A percentile compares a stretch with the other conserved stretches of the same genome.
These are phyloP conservation scores for Ctenopoma multispine DNA, from an alignment of 2,797 vertebrate species.

Conservation along the genomic window DNA sequence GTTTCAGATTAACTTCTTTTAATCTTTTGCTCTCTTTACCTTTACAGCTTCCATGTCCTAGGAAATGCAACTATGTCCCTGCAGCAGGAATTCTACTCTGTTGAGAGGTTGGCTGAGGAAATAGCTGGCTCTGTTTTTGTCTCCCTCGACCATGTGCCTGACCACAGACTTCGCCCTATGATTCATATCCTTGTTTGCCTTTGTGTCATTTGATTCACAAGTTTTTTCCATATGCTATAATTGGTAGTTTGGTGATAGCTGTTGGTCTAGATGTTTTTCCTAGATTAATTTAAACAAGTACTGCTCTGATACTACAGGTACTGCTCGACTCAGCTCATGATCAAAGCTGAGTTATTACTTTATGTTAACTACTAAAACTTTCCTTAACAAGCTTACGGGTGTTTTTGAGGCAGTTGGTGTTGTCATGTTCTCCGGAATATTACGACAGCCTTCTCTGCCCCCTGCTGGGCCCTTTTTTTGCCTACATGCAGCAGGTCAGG, in stretches of 20 bases:
- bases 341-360: not conserved
- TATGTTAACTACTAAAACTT: constrained; percentile 25
- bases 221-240: not conserved
- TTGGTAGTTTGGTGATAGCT: not conserved
- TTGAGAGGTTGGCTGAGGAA: constrained; percentile 88
- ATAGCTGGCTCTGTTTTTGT: constrained; percentile 90
- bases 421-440: constrained; percentile 92
- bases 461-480: constrained; percentile 92
- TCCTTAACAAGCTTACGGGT: constrained; percentile 89
- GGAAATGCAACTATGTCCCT: constrained; percentile 91
- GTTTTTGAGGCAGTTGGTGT: constrained; percentile 92
- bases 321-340: not conserved
- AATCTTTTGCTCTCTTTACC: not conserved
- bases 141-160: constrained; percentile 92
- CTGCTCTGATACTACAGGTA: not conserved
- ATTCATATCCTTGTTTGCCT: constrained; percentile 92
- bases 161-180: constrained; percentile 93
- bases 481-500: constrained; percentile 93
- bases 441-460: constrained; percentile 91
- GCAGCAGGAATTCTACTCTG: constrained; percentile 93
- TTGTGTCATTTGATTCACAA: not conserved
- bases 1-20: not conserved
- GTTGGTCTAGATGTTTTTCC: not conserved
- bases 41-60: constrained; percentile 90
- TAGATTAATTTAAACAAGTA: not conserved